These are phyloP conservation scores for Oncorhynchus nerka DNA, from an alignment of 2,113 vertebrate genomes.

Conservation along the genomic window DNA sequence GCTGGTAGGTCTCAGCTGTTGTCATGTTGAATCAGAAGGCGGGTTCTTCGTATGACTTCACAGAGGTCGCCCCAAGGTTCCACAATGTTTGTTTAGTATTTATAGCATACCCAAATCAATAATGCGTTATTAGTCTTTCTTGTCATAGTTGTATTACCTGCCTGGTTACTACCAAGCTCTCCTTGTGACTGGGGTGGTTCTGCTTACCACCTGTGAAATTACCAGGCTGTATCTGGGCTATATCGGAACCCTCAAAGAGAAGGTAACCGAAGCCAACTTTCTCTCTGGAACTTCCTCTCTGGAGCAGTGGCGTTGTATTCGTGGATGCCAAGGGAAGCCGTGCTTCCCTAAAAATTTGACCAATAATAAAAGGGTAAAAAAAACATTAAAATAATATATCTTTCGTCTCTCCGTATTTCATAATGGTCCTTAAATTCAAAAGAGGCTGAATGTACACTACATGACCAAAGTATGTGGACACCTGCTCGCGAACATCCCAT, in stretches of 20 bases:
- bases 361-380: too few relatives aligned
- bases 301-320: neutral
- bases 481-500: too few relatives aligned
- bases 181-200: conserved; percentile 72
- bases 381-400: too few relatives aligned
- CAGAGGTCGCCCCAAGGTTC: neutral
- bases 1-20: conserved; percentile 81
- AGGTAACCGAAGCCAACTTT: conserved; percentile 64
- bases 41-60: neutral
- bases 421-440: too few relatives aligned
- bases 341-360: too few relatives aligned
- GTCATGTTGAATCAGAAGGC: conserved; percentile 84
- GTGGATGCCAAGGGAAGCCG: neutral
- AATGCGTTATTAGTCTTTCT: neutral
- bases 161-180: conserved; percentile 81
- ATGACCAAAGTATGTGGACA: too few relatives aligned
- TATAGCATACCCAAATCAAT: neutral
- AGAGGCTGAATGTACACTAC: too few relatives aligned
- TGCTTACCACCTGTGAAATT: conserved; percentile 71
- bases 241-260: conserved; percentile 84
- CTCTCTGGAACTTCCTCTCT: conserved; percentile 9
- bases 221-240: conserved; percentile 81
- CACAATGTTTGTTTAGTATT: neutral
- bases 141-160: conserved; percentile 74
- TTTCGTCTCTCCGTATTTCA: too few relatives aligned